Conservation (phyloP, 2,797 vertebrate genomes). For the Graptemys geographica region DNA sequence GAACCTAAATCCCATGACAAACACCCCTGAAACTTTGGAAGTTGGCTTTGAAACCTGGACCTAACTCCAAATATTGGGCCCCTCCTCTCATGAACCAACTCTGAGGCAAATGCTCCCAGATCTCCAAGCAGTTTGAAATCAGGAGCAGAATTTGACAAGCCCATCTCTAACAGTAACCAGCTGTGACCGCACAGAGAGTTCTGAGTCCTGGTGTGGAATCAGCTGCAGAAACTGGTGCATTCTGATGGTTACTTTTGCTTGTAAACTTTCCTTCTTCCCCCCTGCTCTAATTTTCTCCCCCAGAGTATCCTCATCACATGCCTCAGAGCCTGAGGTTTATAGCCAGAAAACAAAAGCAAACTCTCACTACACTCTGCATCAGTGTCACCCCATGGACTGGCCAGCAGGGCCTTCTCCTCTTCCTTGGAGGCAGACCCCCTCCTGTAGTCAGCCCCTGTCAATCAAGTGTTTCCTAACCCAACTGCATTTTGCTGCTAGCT, state of each 20-base stretch:
- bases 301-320: background rate
- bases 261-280: rapidly evolving
- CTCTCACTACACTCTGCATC: background rate
- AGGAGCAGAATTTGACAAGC: background rate
- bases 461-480: background rate
- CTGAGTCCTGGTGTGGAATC: background rate
- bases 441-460: no score
- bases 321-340: background rate
- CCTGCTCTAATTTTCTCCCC: background rate
- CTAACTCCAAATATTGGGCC: background rate
- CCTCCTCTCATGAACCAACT: background rate
- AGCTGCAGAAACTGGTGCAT: background rate
- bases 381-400: background rate
- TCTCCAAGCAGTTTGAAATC: background rate
- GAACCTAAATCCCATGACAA: background rate
- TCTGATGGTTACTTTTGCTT: background rate
- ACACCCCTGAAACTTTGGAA: background rate
- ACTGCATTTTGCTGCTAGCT: constrained; percentile 12
- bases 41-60: background rate
- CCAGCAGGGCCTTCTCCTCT: background rate
- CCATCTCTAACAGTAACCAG: background rate
- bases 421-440: background rate
- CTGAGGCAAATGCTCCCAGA: background rate
- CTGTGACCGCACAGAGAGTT: rapidly evolving
- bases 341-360: background rate